Percentiles rank a stretch among this genome's conserved stretches.
Evolutionary conservation across 2,113 vertebrate species (phyloP).

Genomic region (Hyla sarda): DNA sequence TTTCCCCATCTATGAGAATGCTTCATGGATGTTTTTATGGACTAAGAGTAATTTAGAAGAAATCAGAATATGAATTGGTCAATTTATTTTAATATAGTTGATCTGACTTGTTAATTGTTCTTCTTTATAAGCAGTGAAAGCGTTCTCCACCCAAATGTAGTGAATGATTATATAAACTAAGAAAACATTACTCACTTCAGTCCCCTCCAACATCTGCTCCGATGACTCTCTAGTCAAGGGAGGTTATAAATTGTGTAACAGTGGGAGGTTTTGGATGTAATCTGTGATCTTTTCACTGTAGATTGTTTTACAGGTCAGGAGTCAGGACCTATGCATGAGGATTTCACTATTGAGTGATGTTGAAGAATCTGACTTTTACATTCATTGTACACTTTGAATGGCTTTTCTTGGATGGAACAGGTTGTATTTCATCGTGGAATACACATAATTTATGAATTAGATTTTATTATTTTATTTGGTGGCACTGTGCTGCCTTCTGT

Average conservation of each 20-base stretch:
- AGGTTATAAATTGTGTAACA: background rate
- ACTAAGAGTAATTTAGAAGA: background rate
- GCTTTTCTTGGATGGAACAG: too few relatives aligned
- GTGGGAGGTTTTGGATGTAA: background rate
- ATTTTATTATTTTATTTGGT: too few relatives aligned
- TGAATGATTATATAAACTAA: background rate
- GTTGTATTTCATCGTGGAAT: too few relatives aligned
- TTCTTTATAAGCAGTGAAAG: background rate
- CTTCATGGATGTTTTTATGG: background rate
- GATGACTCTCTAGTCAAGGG: slow-evolving; percentile 11
- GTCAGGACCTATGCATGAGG: background rate
- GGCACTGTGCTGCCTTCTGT: too few relatives aligned
- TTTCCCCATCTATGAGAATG: background rate
- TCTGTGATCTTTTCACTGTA: background rate
- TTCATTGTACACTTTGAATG: too few relatives aligned
- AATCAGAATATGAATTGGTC: background rate
- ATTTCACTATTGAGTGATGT: background rate
- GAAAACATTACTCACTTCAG: background rate
- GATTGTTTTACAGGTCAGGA: background rate
- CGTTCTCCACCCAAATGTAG: background rate
- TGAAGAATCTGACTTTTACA: background rate
- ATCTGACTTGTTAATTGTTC: background rate
- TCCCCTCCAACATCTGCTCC: background rate
- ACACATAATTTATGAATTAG: too few relatives aligned
- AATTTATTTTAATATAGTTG: background rate